A percentile compares a stretch with the other conserved stretches of the same genome.
Conservation (phyloP, 2,113 vertebrate species). For the Festucalex cinctus region DNA sequence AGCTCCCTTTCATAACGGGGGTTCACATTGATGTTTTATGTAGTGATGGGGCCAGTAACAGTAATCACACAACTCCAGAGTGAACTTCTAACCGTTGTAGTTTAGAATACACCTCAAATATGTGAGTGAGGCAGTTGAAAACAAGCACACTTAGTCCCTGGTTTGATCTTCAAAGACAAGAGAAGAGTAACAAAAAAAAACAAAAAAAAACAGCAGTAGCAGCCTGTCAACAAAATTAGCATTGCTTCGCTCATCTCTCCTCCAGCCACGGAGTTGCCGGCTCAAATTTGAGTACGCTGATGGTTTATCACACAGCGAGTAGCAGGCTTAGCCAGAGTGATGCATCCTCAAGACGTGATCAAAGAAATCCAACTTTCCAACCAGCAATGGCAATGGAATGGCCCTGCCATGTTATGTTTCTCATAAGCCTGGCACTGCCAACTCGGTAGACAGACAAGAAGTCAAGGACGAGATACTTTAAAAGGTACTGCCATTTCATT, state of each 20-base stretch:
- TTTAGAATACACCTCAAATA: conserved; percentile 8
- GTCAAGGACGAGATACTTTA: conserved; percentile 45
- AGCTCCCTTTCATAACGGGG: conserved; percentile 58
- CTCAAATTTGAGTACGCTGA: conserved; percentile 66
- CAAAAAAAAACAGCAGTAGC: conserved; percentile 55
- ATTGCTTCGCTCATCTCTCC: conserved; percentile 57
- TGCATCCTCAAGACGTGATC: conserved; percentile 68
- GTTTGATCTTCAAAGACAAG: conserved; percentile 48
- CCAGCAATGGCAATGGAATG: conserved; percentile 58
- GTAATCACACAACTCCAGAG: conserved; percentile 57
- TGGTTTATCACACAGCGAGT: conserved; percentile 68
- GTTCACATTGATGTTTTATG: conserved; percentile 58
- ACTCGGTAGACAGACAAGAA: conserved; percentile 46
- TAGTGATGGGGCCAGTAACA: conserved; percentile 30
- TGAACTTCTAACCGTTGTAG: conserved; percentile 49
- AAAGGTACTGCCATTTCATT: conserved; percentile 31
- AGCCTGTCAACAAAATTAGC: conserved; percentile 73
- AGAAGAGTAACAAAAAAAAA: conserved; percentile 21
- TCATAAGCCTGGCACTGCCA: conserved; percentile 62
- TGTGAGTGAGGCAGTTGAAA: conserved; percentile 23
- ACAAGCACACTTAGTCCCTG: conserved; percentile 15
- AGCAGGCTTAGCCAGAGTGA: conserved; percentile 65
- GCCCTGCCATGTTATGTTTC: conserved; percentile 63
- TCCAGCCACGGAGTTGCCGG: conserved; percentile 50
- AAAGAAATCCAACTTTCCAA: conserved; percentile 67